Base-by-base conservation (phyloP, 2,113 vertebrate species). In the Lamprologus sp. region DNA sequence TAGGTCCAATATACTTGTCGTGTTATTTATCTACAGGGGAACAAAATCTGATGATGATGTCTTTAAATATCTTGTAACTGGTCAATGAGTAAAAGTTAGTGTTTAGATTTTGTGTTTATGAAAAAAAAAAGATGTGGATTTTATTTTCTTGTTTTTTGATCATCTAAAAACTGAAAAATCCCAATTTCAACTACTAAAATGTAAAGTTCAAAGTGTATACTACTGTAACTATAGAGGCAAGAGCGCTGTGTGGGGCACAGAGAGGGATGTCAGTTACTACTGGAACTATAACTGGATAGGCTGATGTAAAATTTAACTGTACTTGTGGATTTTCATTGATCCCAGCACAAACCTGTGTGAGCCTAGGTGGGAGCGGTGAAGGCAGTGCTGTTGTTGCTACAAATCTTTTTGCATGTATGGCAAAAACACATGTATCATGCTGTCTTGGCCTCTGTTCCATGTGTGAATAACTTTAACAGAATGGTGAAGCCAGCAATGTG, bases 221-320 rank as follows among this genome's bases (percentile, higher is more conserved):
- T 37, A 21, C 60, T 68, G 33, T 37, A 65, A 65, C 11, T 37
- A 65, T 37, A 65, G 60, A 65, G 90, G 94, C 84, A 89, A 84
- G 80, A 60, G 93, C 93, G 92, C 89, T 58, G 88, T 60, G 89
- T 87, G 90, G 92, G 90, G 87, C 65, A 87, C 53, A 26, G 83
- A 77, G 81, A 91, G 90, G 90, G 89, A 93, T 95, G 84, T 88
- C 84, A 86, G 85, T 73, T 65, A 65, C 60, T 65, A 37, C 60
- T 65, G 60, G 0, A 65, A 37, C 19, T 65, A 65, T 65, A 65
- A 37, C 31, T 65, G 40, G 68, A 47, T 47, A 47, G 40, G 23
- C 42, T 47, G 13, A 10, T 73, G 14, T 45, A 73, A 73, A 73
- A 45, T 45, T 17, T 47, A 45, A 17, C 23, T 47, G 21, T 5